These are phyloP conservation scores for Trididemnum nubilum DNA, from an alignment of 23 tunicate genomes.

Conservation along the genomic window DNA sequence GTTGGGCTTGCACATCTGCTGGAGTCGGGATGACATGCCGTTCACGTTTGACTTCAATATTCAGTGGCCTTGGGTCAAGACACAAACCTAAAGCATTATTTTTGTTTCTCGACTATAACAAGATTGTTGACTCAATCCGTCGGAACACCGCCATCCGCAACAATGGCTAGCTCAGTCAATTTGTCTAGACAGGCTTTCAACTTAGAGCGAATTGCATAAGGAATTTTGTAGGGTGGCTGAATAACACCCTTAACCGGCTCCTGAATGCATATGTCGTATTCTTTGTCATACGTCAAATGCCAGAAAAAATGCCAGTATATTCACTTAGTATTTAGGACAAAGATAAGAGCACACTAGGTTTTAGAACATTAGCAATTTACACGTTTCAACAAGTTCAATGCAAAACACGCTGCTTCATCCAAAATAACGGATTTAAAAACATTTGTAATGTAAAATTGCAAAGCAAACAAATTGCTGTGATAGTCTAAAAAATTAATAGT, in stretches of 20 bases:
- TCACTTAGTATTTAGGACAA: not conserved
- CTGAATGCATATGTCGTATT: slow-evolving; percentile 13
- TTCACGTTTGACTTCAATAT: too few species aligned
- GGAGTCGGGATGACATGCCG: too few species aligned
- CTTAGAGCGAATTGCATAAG: slow-evolving; percentile 24
- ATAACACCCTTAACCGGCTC: slow-evolving; percentile 10
- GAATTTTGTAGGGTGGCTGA: slow-evolving; percentile 15
- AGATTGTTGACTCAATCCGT: too few species aligned
- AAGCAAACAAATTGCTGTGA: not conserved
- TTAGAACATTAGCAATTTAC: too few species aligned
- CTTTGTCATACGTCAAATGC: slow-evolving; percentile 4
- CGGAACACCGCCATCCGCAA: slow-evolving; percentile 26
- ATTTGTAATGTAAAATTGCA: not conserved
- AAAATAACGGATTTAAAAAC: not conserved
- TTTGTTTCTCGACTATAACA: slow-evolving; percentile 36
- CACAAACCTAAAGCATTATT: slow-evolving; percentile 17
- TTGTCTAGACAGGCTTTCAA: slow-evolving; percentile 1
- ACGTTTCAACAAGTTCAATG: not conserved
- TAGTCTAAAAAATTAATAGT: too few species aligned
- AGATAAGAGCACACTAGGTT: too few species aligned
- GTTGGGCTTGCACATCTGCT: too few species aligned
- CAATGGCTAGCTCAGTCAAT: not conserved
- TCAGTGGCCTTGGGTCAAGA: too few species aligned
- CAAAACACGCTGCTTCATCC: too few species aligned
- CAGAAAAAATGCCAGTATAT: slow-evolving; percentile 14